Conservation (phyloP, 2,888 invertebrate genomes). For the Drosophila demipolita region DNA sequence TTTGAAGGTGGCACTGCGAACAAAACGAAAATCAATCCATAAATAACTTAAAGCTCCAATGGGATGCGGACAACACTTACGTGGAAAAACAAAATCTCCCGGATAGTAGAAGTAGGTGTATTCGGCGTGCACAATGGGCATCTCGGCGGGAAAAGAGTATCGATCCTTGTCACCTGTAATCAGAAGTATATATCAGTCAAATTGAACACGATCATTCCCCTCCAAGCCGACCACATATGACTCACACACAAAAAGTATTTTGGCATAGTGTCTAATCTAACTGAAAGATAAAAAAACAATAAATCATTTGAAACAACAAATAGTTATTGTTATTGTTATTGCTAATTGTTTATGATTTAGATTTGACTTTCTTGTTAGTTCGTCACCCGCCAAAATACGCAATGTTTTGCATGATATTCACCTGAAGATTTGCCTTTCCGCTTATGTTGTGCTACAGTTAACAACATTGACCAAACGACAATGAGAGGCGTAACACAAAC, state of each 20-base stretch:
- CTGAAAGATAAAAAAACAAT: constrained; percentile 15
- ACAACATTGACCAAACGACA: constrained; percentile 46
- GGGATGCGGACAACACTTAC: constrained; percentile 86
- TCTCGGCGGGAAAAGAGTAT: constrained; percentile 94
- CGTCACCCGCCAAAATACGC: constrained; percentile 1
- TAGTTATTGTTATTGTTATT: neutral
- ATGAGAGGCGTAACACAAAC: constrained; percentile 49
- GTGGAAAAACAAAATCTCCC: constrained; percentile 94
- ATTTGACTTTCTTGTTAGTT: constrained; percentile 5
- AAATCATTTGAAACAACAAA: neutral
- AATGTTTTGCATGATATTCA: constrained; percentile 72
- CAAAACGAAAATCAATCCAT: constrained; percentile 6
- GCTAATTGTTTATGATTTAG: neutral
- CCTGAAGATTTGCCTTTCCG: constrained; percentile 86
- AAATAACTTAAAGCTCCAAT: neutral
- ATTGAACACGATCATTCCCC: neutral
- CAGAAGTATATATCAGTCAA: constrained; percentile 13
- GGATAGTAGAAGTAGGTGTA: constrained; percentile 98
- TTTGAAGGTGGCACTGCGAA: constrained; percentile 96
- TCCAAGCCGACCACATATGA: constrained; percentile 2
- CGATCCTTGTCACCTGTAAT: constrained; percentile 90
- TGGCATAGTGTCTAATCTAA: constrained; percentile 7
- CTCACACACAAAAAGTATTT: constrained; percentile 13
- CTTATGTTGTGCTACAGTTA: constrained; percentile 86
- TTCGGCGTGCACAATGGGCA: constrained; percentile 97